Conservation (phyloP, 2,113 vertebrate genomes). For the Actenoides hombroni region DNA sequence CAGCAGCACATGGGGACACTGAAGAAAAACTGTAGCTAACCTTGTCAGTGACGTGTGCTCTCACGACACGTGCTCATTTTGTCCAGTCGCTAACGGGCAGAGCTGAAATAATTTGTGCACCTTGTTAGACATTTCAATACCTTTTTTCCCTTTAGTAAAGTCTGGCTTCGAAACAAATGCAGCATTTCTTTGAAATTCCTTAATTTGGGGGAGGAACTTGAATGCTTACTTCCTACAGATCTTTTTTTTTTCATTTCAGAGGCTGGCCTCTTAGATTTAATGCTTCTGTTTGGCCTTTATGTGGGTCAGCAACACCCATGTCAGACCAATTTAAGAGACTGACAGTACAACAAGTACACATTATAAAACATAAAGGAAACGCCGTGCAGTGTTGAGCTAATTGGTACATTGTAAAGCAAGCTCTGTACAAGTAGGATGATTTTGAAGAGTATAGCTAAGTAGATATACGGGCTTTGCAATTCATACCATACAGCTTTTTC, state of each 20-base stretch:
- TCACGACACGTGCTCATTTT: rapidly evolving
- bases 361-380: not conserved
- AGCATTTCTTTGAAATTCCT: not conserved
- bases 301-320: not conserved
- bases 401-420: not conserved
- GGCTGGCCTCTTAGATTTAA: not conserved
- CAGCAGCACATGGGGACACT: not conserved
- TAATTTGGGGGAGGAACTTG: not conserved
- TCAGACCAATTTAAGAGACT: not conserved
- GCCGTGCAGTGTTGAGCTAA: not conserved
- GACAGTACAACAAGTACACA: not conserved
- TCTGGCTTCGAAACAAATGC: not conserved
- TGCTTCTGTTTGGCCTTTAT: not conserved
- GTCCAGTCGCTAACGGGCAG: not conserved
- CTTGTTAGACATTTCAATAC: not conserved
- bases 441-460: not conserved
- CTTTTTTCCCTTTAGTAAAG: not conserved
- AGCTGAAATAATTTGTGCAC: not conserved
- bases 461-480: not conserved
- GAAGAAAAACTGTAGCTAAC: not conserved
- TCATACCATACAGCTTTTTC: not conserved
- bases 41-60: not conserved
- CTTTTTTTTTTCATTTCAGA: not conserved
- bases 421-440: not conserved
- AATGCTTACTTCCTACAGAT: not conserved